Evolutionary conservation across 2,797 vertebrate genomes (phyloP).

Genomic region (Danionella dracula): DNA sequence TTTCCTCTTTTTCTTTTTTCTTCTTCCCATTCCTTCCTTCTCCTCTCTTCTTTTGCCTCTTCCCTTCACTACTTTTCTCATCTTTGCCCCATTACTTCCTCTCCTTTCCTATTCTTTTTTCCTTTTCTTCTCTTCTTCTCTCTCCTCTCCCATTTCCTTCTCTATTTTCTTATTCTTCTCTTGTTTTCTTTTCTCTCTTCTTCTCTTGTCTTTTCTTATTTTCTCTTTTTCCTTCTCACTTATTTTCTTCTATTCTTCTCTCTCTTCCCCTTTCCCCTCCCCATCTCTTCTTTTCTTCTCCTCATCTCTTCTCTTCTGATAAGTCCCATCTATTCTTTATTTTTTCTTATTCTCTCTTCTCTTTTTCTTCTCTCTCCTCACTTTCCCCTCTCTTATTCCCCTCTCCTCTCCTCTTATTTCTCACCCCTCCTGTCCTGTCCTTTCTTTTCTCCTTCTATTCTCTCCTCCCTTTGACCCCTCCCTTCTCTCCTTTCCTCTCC

Average conservation of each 20-base stretch:
- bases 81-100: no score
- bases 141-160: no score
- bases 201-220: neutral
- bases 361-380: neutral
- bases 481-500: no score
- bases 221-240: neutral
- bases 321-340: neutral
- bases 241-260: neutral
- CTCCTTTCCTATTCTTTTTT: no score
- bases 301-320: neutral
- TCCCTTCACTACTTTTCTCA: neutral
- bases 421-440: no score
- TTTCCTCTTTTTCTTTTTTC: neutral
- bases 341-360: neutral
- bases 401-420: no score
- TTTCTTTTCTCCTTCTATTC: no score
- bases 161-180: no score
- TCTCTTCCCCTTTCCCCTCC: conserved; percentile 19
- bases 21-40: neutral
- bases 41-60: neutral
- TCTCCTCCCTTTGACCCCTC: no score
- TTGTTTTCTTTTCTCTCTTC: neutral
- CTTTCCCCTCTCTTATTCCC: no score
- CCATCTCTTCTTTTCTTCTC: neutral
- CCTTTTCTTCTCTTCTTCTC: no score